Conservation (phyloP, 30 jellyfish, hydroid and myxozoan genomes). For the Pseudorhiza aurosa region DNA sequence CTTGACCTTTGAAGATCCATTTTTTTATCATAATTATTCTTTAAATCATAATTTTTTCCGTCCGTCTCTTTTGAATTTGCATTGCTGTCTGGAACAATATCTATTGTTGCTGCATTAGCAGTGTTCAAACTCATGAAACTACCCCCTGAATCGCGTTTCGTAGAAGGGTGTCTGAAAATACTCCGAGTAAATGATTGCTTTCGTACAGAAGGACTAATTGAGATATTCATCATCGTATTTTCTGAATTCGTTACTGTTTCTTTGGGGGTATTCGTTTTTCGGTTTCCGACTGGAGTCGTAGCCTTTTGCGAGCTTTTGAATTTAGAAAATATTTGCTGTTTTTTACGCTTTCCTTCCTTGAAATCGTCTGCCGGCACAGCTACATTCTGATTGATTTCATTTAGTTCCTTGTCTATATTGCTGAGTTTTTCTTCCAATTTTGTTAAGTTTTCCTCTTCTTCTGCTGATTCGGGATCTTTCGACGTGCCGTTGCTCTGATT, state of each 20-base stretch:
- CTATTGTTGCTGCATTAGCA: constrained; percentile 44
- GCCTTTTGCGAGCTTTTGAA: constrained; percentile 48
- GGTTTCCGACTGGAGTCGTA: not conserved
- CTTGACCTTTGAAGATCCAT: constrained; percentile 14
- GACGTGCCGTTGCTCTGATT: not conserved
- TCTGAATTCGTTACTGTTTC: not conserved
- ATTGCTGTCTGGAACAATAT: constrained; percentile 9
- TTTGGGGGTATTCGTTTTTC: not conserved
- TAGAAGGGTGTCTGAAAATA: constrained; percentile 20
- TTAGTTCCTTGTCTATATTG: constrained; percentile 27
- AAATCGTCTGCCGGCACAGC: constrained; percentile 10
- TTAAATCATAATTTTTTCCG: constrained; percentile 8
- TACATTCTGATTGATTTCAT: constrained; percentile 4
- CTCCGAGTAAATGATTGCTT: constrained; percentile 38
- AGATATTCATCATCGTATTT: not conserved
- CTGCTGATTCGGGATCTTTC: constrained; percentile 25
- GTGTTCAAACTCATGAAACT: constrained; percentile 34
- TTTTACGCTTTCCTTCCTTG: constrained; percentile 33
- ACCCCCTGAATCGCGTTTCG: constrained; percentile 33
- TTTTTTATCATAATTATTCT: not conserved
- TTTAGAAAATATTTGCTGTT: constrained; percentile 41
- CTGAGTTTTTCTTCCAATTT: constrained; percentile 27
- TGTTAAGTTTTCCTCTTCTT: constrained; percentile 33
- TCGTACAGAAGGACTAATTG: constrained; percentile 51
- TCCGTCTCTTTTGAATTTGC: not conserved